Evolutionary conservation across 2,113 vertebrate species (phyloP).

Genomic region (Zapus hudsonius): DNA sequence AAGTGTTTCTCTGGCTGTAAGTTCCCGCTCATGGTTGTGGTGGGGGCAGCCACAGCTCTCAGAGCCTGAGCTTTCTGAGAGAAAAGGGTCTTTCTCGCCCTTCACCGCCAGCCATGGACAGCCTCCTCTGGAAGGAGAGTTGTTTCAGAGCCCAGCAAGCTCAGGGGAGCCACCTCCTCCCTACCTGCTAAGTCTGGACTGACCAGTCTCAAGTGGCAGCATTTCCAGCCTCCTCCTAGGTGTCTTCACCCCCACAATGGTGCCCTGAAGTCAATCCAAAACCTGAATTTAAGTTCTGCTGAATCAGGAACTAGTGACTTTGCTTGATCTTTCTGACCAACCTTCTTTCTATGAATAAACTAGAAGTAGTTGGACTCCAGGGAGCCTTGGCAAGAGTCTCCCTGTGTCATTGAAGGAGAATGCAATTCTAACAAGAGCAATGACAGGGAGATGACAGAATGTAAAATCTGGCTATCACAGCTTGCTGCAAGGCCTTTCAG

Average conservation of each 20-base stretch:
- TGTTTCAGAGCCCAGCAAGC: not conserved
- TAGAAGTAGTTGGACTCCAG: too few species aligned
- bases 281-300: not conserved
- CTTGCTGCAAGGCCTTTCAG: not conserved
- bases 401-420: not conserved
- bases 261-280: not conserved
- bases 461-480: not conserved
- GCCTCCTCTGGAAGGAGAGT: not conserved
- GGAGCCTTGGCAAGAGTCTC: not conserved
- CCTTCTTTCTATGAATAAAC: not conserved
- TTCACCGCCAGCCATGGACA: not conserved
- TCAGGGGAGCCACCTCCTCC: not conserved
- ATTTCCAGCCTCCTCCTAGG: not conserved
- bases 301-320: not conserved
- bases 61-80: conserved; percentile 31
- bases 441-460: not conserved
- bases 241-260: not conserved
- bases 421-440: not conserved
- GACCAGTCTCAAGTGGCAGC: too few species aligned
- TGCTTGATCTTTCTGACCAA: not conserved
- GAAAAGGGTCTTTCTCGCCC: conserved; percentile 67
- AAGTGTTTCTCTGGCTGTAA: not conserved
- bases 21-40: not conserved
- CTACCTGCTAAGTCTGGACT: too few species aligned
- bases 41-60: not conserved